Evolutionary conservation across 2,797 vertebrate species (phyloP).

Genomic region (Cetoscarus ocellatus): DNA sequence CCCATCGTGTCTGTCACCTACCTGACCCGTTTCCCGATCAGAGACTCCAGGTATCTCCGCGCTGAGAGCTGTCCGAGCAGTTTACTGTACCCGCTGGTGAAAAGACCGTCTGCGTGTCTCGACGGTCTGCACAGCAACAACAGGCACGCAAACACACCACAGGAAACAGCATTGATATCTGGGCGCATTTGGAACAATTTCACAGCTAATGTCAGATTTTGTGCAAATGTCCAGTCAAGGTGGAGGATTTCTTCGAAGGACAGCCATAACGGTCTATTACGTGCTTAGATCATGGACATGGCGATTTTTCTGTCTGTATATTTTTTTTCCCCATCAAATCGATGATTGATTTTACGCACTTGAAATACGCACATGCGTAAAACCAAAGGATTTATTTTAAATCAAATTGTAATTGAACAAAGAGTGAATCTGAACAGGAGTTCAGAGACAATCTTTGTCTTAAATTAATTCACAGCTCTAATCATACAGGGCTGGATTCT

Average conservation of each 20-base stretch:
- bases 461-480: background rate
- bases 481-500: too few relatives aligned
- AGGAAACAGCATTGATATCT: background rate
- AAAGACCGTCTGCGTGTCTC: slow-evolving; percentile 94
- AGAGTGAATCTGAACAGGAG: background rate
- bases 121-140: slow-evolving; percentile 83
- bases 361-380: background rate
- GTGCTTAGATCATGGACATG: background rate
- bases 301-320: background rate
- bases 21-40: slow-evolving; percentile 95
- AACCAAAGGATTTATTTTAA: too few relatives aligned
- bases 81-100: slow-evolving; percentile 95
- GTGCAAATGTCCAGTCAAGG: too few relatives aligned
- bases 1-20: slow-evolving; percentile 54
- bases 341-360: background rate
- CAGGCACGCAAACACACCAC: background rate
- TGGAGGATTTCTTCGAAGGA: too few relatives aligned
- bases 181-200: background rate
- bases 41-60: slow-evolving; percentile 93
- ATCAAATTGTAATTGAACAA: too few relatives aligned
- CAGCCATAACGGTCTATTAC: background rate
- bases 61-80: slow-evolving; percentile 94
- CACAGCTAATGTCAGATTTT: background rate
- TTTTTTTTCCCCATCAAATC: background rate
- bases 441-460: background rate